Conservation (phyloP, 2,888 invertebrate species). For the Atrina japonica region DNA sequence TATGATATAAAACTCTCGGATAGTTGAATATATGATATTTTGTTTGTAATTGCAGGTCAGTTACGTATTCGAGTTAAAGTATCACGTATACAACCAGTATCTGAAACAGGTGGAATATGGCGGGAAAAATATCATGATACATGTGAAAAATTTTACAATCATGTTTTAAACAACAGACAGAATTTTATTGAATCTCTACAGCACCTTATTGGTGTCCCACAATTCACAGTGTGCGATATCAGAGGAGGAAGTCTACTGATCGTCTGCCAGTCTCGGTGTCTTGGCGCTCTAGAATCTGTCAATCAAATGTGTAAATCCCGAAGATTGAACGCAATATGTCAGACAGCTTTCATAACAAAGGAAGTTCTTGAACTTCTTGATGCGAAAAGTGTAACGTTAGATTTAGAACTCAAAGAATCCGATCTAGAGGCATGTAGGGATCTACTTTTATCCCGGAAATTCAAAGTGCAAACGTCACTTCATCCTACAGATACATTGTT, state of each 20-base stretch:
- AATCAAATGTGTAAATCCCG: conserved; percentile 54
- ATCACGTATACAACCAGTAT: conserved; percentile 44
- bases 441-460: conserved; percentile 47
- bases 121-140: conserved; percentile 53
- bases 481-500: conserved; percentile 56
- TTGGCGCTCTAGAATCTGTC: conserved; percentile 60
- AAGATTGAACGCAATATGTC: conserved; percentile 52
- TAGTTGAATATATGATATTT: too few species aligned
- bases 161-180: conserved; percentile 50
- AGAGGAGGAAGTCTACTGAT: conserved; percentile 38
- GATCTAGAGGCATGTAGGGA: conserved; percentile 55
- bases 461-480: conserved; percentile 31
- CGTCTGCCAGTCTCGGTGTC: conserved; percentile 44
- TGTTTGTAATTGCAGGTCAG: too few species aligned
- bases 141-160: conserved; percentile 53
- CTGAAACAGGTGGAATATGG: conserved; percentile 36
- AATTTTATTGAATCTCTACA: conserved; percentile 55
- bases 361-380: conserved; percentile 44
- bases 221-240: conserved; percentile 37
- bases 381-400: conserved; percentile 47
- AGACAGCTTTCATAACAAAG: conserved; percentile 51
- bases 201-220: conserved; percentile 34
- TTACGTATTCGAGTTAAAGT: conserved; percentile 53
- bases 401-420: conserved; percentile 48
- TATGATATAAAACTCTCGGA: too few species aligned